A percentile compares a stretch with the other conserved stretches of the same genome.
These are phyloP conservation scores for Melangyna quadrimaculata DNA, from an alignment of 2,888 invertebrate species.

Conservation along the genomic window DNA sequence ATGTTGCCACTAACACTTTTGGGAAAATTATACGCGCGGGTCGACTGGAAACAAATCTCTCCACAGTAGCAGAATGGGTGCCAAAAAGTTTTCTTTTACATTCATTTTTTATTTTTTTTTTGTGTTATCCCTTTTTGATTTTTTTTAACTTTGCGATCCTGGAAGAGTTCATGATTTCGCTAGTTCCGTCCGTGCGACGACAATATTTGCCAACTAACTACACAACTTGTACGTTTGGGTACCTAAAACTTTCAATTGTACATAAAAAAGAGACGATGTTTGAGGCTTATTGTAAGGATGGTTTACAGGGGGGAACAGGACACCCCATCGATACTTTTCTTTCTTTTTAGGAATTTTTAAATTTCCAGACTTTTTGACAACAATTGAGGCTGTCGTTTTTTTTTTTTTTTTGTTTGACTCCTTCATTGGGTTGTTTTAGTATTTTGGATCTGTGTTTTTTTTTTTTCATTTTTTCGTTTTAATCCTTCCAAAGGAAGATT, in stretches of 20 bases:
- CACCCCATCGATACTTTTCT: constrained; percentile 33
- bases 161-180: constrained; percentile 69
- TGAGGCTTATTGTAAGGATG: background rate
- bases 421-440: constrained; percentile 42
- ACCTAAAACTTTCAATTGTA: constrained; percentile 62
- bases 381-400: constrained; percentile 49
- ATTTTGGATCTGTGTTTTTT: background rate
- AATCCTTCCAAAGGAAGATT: constrained; percentile 60
- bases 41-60: constrained; percentile 48
- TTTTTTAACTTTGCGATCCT: constrained; percentile 1
- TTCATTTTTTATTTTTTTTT: background rate
- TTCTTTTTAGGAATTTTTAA: constrained; percentile 55
- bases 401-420: constrained; percentile 10
- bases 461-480: constrained; percentile 24
- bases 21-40: constrained; percentile 21
- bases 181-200: constrained; percentile 64
- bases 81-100: constrained; percentile 58
- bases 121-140: background rate
- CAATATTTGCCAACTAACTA: constrained; percentile 67
- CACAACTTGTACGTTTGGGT: constrained; percentile 59
- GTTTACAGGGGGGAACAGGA: background rate
- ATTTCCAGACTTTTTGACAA: constrained; percentile 70
- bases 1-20: constrained; percentile 50
- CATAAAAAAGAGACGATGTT: constrained; percentile 17
- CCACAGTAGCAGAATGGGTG: constrained; percentile 61